Conservation (phyloP, 1,140 invertebrate genomes). For the Eumeta japonica region DNA sequence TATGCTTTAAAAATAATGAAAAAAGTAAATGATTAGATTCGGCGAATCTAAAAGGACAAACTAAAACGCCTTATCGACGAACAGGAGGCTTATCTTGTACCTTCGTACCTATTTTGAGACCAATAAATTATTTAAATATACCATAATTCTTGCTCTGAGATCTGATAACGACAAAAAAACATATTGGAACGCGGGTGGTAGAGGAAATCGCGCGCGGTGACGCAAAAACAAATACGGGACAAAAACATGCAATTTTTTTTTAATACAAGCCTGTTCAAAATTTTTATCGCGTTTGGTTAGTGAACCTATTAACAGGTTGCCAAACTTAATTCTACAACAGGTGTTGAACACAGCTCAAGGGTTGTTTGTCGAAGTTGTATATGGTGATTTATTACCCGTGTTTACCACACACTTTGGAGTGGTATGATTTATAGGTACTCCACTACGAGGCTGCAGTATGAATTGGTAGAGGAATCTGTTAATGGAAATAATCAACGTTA, state of each 20-base stretch:
- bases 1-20: too few relatives aligned
- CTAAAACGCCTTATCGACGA: constrained; percentile 38
- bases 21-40: too few relatives aligned
- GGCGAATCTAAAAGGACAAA: constrained; percentile 23
- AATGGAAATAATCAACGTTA: too few relatives aligned
- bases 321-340: too few relatives aligned
- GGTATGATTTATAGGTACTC: too few relatives aligned
- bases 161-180: constrained; percentile 37
- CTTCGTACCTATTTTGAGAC: constrained; percentile 46
- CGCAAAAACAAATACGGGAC: constrained; percentile 29
- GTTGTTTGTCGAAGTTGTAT: too few relatives aligned
- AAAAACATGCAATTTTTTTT: constrained; percentile 29
- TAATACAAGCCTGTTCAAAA: constrained; percentile 23
- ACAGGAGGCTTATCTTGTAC: constrained; percentile 37
- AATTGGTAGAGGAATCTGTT: too few relatives aligned
- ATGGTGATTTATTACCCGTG: too few relatives aligned
- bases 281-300: constrained; percentile 41
- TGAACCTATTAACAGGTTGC: constrained; percentile 36
- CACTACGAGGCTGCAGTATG: too few relatives aligned
- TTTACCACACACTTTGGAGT: too few relatives aligned
- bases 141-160: constrained; percentile 51
- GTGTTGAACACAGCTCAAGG: too few relatives aligned
- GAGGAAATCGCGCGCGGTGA: constrained; percentile 32
- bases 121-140: constrained; percentile 53
- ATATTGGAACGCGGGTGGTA: constrained; percentile 51